Percentiles rank a stretch among this genome's conserved stretches.
Evolutionary conservation across 2,888 invertebrate species (phyloP).

Genomic region (Dinocampus coccinellae): DNA sequence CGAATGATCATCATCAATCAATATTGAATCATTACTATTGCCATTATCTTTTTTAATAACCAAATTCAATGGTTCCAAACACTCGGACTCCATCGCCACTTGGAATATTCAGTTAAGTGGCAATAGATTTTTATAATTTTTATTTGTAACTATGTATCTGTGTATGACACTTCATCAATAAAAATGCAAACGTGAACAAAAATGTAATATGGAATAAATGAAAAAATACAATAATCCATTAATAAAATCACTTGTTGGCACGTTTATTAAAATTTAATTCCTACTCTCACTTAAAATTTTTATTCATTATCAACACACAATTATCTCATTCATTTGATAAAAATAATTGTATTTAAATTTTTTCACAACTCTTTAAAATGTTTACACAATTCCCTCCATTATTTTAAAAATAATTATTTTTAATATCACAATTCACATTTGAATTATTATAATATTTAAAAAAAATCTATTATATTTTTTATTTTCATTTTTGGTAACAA

Average conservation of each 20-base stretch:
- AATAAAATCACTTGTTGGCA: background rate
- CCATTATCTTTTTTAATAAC: slow-evolving; percentile 69
- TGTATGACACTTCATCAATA: slow-evolving; percentile 3
- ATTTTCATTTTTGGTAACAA: slow-evolving; percentile 11
- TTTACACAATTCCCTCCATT: background rate
- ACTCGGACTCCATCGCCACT: slow-evolving; percentile 68
- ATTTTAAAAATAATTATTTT: background rate
- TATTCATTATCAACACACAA: background rate
- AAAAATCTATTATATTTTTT: background rate
- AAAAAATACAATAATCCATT: background rate
- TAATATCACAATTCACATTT: slow-evolving; percentile 4
- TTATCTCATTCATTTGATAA: background rate
- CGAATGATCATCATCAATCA: slow-evolving; percentile 45
- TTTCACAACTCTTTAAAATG: background rate
- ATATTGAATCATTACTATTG: slow-evolving; percentile 36
- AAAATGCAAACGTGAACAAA: background rate
- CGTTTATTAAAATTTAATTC: background rate
- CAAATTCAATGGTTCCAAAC: slow-evolving; percentile 72
- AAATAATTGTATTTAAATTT: slow-evolving; percentile 1
- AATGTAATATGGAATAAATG: background rate
- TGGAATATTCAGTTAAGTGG: slow-evolving; percentile 29
- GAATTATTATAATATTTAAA: background rate
- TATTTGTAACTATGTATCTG: too few relatives aligned
- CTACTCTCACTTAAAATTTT: background rate
- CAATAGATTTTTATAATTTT: slow-evolving; percentile 12